Evolutionary conservation across 2,113 vertebrate species (phyloP).

Genomic region (Eclectus roratus): DNA sequence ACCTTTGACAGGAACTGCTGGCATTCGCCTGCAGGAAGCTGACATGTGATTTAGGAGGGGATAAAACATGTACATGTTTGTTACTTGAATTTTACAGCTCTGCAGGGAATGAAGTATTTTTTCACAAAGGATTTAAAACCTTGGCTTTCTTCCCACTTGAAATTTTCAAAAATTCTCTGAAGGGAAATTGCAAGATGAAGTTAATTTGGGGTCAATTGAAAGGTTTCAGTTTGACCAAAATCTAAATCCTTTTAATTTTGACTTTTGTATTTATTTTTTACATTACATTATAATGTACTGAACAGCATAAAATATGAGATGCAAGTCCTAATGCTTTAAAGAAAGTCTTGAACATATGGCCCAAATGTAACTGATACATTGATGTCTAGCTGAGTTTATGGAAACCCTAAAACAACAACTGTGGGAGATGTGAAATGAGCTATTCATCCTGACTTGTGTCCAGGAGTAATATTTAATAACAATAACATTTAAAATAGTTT

Average conservation of each 20-base stretch:
- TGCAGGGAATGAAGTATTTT: constrained; percentile 39
- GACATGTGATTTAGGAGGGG: constrained; percentile 59
- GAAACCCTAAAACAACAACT: constrained; percentile 55
- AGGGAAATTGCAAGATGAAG: constrained; percentile 32
- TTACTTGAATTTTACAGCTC: constrained; percentile 64
- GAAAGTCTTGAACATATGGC: constrained; percentile 31
- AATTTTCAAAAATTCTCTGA: constrained; percentile 59
- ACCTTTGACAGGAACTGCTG: constrained; percentile 59
- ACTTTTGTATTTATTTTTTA: constrained; percentile 16
- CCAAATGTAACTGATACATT: constrained; percentile 51
- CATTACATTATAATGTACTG: neutral
- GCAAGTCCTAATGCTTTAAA: constrained; percentile 17
- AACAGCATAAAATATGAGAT: constrained; percentile 50
- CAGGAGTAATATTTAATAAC: constrained; percentile 19
- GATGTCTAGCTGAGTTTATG: constrained; percentile 55
- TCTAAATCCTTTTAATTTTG: constrained; percentile 53
- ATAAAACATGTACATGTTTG: constrained; percentile 61
- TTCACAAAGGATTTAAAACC: constrained; percentile 54
- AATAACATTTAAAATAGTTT: constrained; percentile 23
- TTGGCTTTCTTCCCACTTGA: constrained; percentile 39
- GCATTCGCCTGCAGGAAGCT: constrained; percentile 46
- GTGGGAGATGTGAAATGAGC: constrained; percentile 19
- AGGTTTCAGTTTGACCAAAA: constrained; percentile 29
- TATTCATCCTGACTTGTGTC: constrained; percentile 33
- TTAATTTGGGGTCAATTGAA: constrained; percentile 47